Evolutionary conservation across 1,140 invertebrate species (phyloP), one percentile per base, ranked within the genome.

Genomic region (Formica selysi): DNA sequence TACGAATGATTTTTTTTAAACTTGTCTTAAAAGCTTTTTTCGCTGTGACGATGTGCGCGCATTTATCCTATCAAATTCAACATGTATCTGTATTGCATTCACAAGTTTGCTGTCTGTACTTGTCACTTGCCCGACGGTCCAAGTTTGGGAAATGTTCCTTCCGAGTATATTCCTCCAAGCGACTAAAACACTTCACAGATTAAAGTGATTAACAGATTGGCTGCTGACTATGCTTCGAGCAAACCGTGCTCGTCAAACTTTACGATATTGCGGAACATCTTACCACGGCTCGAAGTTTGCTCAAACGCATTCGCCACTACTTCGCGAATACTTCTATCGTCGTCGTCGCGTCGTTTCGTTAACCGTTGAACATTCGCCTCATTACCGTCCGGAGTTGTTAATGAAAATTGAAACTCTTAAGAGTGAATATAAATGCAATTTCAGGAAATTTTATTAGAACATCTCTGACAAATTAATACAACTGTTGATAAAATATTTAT

Each of bases 121-220:
- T 61, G 38, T 70, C 67, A 38, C 51, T n/a, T 74, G 51, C 32
- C 13, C 29, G 32, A 41, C n/a, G 54, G n/a, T 32, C 79, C 26
- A 81, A 74, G 79, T 83, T 83, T 57, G 51, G 54, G 11, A 73
- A 83, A 38, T 83, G 79, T 32, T 81, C 67, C 67, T 44, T 44
- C 7, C 68, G 57, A 80, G 48, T 65, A 70, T 80, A 80, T 80
- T 80, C 78, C 48, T 59, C 65, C 65, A 16, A 73, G 54, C 68
- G 29, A 70, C 68, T 83, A 74, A 89, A 91, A 91, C 87, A 91
- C 85, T 91, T 89, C 76, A 71, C 73, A 87, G 87, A 87, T 84
- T 51, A 87, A 84, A 76, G 81, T 90, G 86, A 91, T 90, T 91
- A 91, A 91, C 89, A 89, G 71, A 65, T 73, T 73, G 79, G 61